phyloP scores from a whole-genome alignment of 2,797 vertebrate species.

The Poecilia picta region DNA sequence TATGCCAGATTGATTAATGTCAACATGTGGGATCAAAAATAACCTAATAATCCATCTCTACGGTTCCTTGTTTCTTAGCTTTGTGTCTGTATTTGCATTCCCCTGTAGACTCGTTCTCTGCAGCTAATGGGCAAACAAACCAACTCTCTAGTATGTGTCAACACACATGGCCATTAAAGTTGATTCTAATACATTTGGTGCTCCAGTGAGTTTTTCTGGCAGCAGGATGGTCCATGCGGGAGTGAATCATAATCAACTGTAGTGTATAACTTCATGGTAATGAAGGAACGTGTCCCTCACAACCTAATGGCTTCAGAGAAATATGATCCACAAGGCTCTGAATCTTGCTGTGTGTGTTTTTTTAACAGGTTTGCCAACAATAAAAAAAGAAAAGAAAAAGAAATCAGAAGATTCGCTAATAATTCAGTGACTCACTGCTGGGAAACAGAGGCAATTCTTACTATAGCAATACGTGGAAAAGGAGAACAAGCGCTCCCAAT shows the following conservation, averaged over 20 bases:
- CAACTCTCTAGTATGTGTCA: slow-evolving; percentile 5
- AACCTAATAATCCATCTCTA: background rate
- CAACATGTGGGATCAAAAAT: slow-evolving; percentile 13
- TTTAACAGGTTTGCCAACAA: background rate
- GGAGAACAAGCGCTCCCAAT: slow-evolving; percentile 4
- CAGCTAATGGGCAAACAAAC: slow-evolving; percentile 20
- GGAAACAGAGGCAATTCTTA: slow-evolving; percentile 5
- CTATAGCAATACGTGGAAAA: slow-evolving; percentile 1
- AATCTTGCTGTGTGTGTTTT: background rate
- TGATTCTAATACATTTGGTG: slow-evolving; percentile 10
- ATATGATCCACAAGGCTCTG: background rate
- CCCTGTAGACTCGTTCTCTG: background rate
- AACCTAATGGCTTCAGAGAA: background rate
- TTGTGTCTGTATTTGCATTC: background rate
- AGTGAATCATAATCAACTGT: slow-evolving; percentile 11
- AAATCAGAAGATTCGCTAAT: background rate
- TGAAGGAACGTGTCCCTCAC: slow-evolving; percentile 15
- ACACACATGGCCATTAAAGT: slow-evolving; percentile 18
- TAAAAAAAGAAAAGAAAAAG: background rate
- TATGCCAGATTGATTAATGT: background rate
- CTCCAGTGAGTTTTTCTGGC: slow-evolving; percentile 5
- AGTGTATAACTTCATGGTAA: slow-evolving; percentile 7
- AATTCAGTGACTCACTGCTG: background rate
- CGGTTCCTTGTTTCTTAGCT: background rate
- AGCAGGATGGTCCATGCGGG: background rate